Percentiles rank a stretch among this genome's conserved stretches.
Conservation (phyloP, 2,888 invertebrate species). For the Bimastos eiseni region DNA sequence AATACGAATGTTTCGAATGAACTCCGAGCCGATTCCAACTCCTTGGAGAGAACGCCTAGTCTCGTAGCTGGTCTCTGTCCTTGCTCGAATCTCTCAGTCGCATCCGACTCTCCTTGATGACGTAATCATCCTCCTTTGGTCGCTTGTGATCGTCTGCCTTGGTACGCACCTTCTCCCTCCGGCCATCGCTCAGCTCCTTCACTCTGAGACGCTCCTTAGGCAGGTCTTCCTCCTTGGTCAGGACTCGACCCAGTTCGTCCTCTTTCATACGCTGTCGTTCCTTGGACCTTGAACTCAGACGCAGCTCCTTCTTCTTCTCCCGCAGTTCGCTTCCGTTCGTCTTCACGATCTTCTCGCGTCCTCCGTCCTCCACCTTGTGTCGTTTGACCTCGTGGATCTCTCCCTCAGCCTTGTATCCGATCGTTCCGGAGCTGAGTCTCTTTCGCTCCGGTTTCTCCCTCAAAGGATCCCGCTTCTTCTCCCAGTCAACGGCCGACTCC, state of each 20-base stretch:
- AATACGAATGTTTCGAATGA: neutral
- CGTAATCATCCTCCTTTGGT: neutral
- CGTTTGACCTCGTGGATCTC: neutral
- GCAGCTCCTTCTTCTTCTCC: neutral
- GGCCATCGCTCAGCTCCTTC: conserved; percentile 9
- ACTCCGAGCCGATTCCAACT: neutral
- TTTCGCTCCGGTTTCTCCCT: neutral
- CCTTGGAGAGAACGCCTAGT: neutral
- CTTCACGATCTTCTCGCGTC: neutral
- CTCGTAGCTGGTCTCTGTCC: neutral
- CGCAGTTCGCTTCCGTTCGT: conserved; percentile 15
- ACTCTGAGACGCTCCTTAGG: neutral
- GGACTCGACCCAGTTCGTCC: neutral
- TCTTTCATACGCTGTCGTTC: neutral
- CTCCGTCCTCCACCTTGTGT: neutral
- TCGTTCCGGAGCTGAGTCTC: neutral
- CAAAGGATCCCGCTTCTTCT: neutral
- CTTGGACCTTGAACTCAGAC: neutral
- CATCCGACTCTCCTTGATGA: neutral
- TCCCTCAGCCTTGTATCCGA: neutral
- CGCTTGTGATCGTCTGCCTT: conserved; percentile 10
- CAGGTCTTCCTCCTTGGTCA: neutral
- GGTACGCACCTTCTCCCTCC: neutral
- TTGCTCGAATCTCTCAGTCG: neutral
- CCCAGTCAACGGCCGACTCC: neutral